Evolutionary conservation across 2,797 vertebrate species (phyloP), one percentile per base, ranked within the genome.

Genomic region (Tokudaia muenninki): DNA sequence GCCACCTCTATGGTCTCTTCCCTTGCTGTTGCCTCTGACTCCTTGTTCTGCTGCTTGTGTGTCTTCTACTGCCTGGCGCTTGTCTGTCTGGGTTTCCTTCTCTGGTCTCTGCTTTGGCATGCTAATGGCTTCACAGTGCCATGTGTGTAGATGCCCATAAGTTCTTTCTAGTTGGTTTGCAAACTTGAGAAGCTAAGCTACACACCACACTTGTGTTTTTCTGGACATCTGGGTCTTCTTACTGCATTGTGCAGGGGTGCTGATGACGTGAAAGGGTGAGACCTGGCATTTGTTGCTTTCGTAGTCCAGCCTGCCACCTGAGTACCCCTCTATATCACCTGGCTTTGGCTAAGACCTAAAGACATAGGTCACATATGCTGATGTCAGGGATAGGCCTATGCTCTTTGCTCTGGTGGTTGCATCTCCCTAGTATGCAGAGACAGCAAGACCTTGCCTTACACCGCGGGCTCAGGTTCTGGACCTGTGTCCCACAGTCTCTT

Each of bases 1-100:
- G 88, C 5, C 17, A 59, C 29, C 14, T 86, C 0, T 0, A 10
- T 4, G 5, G 52, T 4, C 1, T 0, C 0, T 1, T 41, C 3
- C 4, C 26, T 81, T 6, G 0, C 55, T 2, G 0, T 37, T 14
- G 1, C 41, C 34, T 70, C 67, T 0, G 16, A 3, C 14, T 10
- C 22, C 7, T n/a, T 57, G 87, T 21, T n/a, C 84, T 61, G 31
- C 41, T 14, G 41, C n/a, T 10, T 11, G 14, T 0, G 1, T 10
- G 12, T 31, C 83, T 67, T n/a, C 21, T 8, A 12, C 24, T 75
- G 44, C 52, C 50, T 11, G 24, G 44, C 2, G 16, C 34, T 86
- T 41, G 81, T 63, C 55, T 34, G 34, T 41, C 0, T 0, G 63
- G 13, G 8, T 44, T 31, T 26, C 81, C 10, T 77, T 6, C 21